Conservation (phyloP, 2,797 vertebrate species). For the Ptychobarbus kaznakovi region DNA sequence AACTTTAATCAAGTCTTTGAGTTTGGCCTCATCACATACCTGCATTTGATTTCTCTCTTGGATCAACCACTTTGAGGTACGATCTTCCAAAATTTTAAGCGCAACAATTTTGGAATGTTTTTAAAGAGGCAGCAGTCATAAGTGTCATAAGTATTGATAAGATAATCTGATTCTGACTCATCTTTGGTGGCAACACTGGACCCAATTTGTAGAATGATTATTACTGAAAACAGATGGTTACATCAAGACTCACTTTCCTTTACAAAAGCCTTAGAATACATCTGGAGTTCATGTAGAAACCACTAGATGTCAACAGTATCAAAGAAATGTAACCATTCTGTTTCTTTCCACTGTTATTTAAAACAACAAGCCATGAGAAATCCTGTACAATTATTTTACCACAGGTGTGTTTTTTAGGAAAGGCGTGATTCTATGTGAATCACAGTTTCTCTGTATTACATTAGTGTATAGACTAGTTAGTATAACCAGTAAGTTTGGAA, state of each 20-base stretch:
- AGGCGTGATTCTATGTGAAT: too few relatives aligned
- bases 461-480: too few relatives aligned
- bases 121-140: neutral
- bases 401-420: too few relatives aligned
- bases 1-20: too few relatives aligned
- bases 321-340: neutral
- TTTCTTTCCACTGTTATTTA: neutral
- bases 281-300: neutral
- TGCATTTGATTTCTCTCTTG: too few relatives aligned
- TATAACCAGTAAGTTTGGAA: too few relatives aligned
- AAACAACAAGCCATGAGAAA: neutral
- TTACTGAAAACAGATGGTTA: neutral
- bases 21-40: too few relatives aligned
- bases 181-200: neutral
- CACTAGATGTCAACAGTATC: conserved; percentile 1
- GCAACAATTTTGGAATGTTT: neutral
- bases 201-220: neutral
- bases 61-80: neutral
- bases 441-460: too few relatives aligned
- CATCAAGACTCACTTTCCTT: neutral
- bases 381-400: neutral
- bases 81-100: neutral
- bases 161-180: neutral
- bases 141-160: neutral
- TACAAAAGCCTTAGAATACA: neutral